phyloP scores from a whole-genome alignment of 1,140 invertebrate genomes.

The Drosophila pallidifrons region DNA sequence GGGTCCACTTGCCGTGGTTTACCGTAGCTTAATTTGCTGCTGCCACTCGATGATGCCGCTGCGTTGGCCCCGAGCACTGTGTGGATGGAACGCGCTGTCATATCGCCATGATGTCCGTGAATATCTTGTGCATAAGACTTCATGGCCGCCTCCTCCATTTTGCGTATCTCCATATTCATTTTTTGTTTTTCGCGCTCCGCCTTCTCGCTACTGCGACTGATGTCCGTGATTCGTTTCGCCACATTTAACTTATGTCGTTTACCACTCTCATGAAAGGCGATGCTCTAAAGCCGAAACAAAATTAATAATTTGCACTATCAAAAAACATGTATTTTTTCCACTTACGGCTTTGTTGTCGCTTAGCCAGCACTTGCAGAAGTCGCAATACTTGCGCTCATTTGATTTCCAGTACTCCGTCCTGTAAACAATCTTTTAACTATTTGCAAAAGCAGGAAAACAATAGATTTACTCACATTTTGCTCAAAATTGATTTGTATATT shows the following conservation, averaged over 20 bases:
- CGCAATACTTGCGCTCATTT: slow-evolving; percentile 97
- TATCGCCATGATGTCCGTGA: slow-evolving; percentile 86
- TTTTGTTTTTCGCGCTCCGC: slow-evolving; percentile 91
- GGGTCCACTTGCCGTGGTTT: slow-evolving; percentile 73
- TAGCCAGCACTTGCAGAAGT: slow-evolving; percentile 99
- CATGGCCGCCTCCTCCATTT: slow-evolving; percentile 96
- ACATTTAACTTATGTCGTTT: slow-evolving; percentile 98
- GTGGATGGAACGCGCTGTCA: slow-evolving; percentile 87
- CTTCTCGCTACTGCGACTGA: slow-evolving; percentile 92
- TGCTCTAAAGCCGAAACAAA: slow-evolving; percentile 88
- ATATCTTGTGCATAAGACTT: slow-evolving; percentile 92
- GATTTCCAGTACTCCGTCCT: slow-evolving; percentile 99
- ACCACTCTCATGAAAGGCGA: slow-evolving; percentile 98
- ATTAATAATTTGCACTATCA: slow-evolving; percentile 4
- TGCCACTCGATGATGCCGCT: slow-evolving; percentile 13
- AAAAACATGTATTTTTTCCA: neutral
- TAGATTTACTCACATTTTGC: slow-evolving; percentile 46
- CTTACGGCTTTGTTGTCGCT: slow-evolving; percentile 97
- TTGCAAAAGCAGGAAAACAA: neutral
- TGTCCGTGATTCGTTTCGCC: slow-evolving; percentile 93
- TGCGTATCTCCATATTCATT: slow-evolving; percentile 92
- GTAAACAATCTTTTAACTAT: slow-evolving; percentile 36
- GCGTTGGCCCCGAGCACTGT: slow-evolving; percentile 58
- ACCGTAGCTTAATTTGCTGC: neutral
- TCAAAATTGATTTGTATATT: slow-evolving; percentile 3